These are phyloP conservation scores for Ceratosolen fusciceps DNA, from an alignment of 1,140 invertebrate species.

Conservation along the genomic window DNA sequence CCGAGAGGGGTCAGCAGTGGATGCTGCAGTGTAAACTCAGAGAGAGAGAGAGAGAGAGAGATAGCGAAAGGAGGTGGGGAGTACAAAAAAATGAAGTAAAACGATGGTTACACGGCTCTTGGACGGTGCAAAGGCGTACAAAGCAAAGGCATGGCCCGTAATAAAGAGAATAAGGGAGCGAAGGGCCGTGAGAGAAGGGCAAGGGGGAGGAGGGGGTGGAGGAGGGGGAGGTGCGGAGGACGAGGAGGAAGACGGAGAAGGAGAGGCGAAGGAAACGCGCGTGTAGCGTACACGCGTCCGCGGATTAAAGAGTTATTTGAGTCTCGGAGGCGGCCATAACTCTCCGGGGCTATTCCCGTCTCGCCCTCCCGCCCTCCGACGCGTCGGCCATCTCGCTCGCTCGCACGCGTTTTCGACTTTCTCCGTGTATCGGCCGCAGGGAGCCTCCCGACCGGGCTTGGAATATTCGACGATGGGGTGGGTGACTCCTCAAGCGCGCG, in stretches of 20 bases:
- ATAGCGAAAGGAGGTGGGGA: not conserved
- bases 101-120: not conserved
- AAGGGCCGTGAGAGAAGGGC: too few species aligned
- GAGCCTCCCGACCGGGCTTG: constrained; percentile 57
- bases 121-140: not conserved
- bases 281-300: constrained; percentile 49
- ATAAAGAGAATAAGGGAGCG: constrained; percentile 28
- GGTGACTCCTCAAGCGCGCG: constrained; percentile 57
- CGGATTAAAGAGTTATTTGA: constrained; percentile 73
- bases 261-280: constrained; percentile 26
- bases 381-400: not conserved
- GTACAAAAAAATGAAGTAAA: not conserved
- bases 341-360: constrained; percentile 70
- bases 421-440: constrained; percentile 5
- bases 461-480: constrained; percentile 71
- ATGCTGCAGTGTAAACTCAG: not conserved
- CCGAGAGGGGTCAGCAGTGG: constrained; percentile 46
- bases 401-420: constrained; percentile 26
- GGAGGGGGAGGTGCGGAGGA: not conserved
- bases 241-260: not conserved
- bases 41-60: too few species aligned
- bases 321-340: constrained; percentile 71
- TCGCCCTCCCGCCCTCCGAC: constrained; percentile 46
- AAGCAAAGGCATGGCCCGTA: constrained; percentile 22
- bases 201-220: not conserved